Evolutionary conservation across 2,113 vertebrate genomes (phyloP), one percentile per base, ranked within the genome.

Genomic region (Gnathonemus echidnorhynchus): DNA sequence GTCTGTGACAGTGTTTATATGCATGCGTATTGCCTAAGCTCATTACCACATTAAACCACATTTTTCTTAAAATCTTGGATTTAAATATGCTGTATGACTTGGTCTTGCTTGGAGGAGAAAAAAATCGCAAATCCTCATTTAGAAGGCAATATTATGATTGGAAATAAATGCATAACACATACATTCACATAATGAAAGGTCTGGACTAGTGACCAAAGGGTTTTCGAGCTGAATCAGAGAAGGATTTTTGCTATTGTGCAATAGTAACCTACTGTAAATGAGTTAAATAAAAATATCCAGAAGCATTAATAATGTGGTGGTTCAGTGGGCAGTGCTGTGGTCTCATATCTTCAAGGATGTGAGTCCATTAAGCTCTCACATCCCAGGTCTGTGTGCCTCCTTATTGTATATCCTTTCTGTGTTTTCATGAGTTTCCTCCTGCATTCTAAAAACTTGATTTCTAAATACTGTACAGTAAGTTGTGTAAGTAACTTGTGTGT

Each of bases 41-140:
- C 10, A 70, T 70, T 70, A 31, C 17, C 39, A 90, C 86, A 88
- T 56, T 17, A 21, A 35, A n/a, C 9, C 48, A 35, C 58, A 45
- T 84, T 46, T 42, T 80, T 53, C 90, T 91, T 90, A 66, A 83
- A 83, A 89, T 77, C 86, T 62, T 83, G 88, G 88, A 89, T 80
- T 91, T 27, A 66, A 45, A 56, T 90, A 88, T 74, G 53, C 87
- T 13, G 27, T 80, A 87, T 39, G 58, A 91, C 86, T 91, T 53
- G 90, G 70, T 90, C 39, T 62, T 70, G 90, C 11, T 80, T 27
- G 21, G 45, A 35, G 89, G 77, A 90, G 88, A 86, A 74, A 5
- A 88, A 87, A 77, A 89, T 70, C 10, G 45, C 88, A 88, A 74
- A 88, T 88, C 84, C 27, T 88, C 66, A 52, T 90, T 77, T 62